phyloP scores from a whole-genome alignment of 2,888 invertebrate genomes.

The Neoascia interrupta region DNA sequence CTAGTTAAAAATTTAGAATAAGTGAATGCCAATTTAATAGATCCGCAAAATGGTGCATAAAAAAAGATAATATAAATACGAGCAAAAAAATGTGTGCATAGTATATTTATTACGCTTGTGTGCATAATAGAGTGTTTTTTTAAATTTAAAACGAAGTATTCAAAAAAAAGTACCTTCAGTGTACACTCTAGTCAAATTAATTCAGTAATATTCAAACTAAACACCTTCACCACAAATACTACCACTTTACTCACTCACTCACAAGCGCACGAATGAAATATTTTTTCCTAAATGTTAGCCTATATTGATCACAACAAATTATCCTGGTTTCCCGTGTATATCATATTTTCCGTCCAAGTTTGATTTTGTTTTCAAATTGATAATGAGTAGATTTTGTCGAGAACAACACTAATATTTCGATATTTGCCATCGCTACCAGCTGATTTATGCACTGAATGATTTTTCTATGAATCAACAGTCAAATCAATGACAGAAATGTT shows the following conservation, averaged over 20 bases:
- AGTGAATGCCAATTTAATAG: constrained; percentile 49
- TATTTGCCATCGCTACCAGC: too few relatives aligned
- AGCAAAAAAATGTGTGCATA: too few relatives aligned
- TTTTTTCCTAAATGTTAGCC: neutral
- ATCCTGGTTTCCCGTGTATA: neutral
- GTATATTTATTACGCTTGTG: too few relatives aligned
- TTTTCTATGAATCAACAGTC: too few relatives aligned
- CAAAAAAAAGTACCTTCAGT: constrained; percentile 53
- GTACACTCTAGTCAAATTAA: constrained; percentile 66
- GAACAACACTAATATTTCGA: too few relatives aligned
- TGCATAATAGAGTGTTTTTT: too few relatives aligned
- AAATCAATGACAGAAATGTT: too few relatives aligned
- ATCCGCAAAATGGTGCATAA: constrained; percentile 43
- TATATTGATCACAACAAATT: neutral
- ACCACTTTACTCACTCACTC: constrained; percentile 2
- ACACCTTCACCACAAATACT: neutral
- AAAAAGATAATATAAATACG: too few relatives aligned
- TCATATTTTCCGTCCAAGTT: too few relatives aligned
- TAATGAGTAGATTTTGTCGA: too few relatives aligned
- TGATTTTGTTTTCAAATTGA: too few relatives aligned
- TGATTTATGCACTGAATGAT: too few relatives aligned
- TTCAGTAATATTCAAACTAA: constrained; percentile 39
- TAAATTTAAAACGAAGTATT: constrained; percentile 27
- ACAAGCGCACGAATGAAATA: neutral
- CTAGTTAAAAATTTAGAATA: constrained; percentile 22